Base-by-base conservation (phyloP, 2,888 invertebrate species). In the Augochlorella aurata region DNA sequence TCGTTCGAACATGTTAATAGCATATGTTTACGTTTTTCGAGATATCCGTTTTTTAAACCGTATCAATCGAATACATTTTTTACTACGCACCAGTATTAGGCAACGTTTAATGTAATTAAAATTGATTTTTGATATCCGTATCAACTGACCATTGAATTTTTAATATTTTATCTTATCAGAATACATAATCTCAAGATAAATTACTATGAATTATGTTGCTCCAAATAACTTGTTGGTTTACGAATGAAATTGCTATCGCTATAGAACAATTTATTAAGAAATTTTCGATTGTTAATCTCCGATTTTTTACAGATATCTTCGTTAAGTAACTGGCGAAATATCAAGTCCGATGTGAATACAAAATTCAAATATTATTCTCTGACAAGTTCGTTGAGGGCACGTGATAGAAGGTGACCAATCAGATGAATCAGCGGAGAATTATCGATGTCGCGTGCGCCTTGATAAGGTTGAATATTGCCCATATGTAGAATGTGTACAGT, bases 321-420 rank as follows among this genome's bases (percentile, higher is more conserved):
- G 10, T 21, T 14, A 24, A 12, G 4, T 14, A 54, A 54, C 54
- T 14, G 21, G 14, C 5, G n/a, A 24, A 0, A 7, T 21, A 21
- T 54, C 12, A 21, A 54, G 44, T 24, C 2, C 44, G 24, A 24
- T 76, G 21, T 44, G 29, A 58, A 14, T 21, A 24, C 2, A 9
- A 49, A 49, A 67, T 12, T 79, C 12, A 12, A 79, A 75, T 12
- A 54, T 63, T 63, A 54, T 54, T 18, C 21, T 50, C 5, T 14
- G 66, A 66, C 24, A n/a, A 65, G n/a, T 29, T 69, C 49, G 24
- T 58, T 52, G 16, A 24, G 16, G 16, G 12, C 82, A 81, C 81
- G 81, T 82, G 81, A 80, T 49, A 3, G 3, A 45, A 38, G 18
- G 10, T 4, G 21, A 68, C 80, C 79, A 82, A 82, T 82, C 50